These are phyloP conservation scores for Lasioglossum villosulum DNA, from an alignment of 2,888 invertebrate genomes.

Conservation along the genomic window DNA sequence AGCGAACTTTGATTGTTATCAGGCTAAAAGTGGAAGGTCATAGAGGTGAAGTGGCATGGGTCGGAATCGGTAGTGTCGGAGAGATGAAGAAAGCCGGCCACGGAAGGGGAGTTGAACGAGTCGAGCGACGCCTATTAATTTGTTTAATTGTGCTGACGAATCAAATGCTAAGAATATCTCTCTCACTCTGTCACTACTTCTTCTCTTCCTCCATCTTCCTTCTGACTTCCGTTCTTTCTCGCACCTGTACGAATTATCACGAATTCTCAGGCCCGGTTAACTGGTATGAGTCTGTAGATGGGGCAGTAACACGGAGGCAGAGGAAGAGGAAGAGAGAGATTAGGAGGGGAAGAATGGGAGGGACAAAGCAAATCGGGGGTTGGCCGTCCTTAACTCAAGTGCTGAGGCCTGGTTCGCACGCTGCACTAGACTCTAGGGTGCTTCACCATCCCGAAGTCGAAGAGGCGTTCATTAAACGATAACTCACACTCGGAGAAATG, in stretches of 20 bases:
- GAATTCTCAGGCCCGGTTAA: constrained; percentile 73
- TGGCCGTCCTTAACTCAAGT: constrained; percentile 79
- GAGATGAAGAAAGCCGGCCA: constrained; percentile 53
- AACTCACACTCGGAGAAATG: constrained; percentile 77
- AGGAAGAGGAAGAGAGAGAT: constrained; percentile 19
- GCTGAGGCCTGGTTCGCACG: constrained; percentile 74
- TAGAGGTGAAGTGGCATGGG: constrained; percentile 35
- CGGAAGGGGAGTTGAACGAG: constrained; percentile 62
- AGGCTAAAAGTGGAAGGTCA: constrained; percentile 38
- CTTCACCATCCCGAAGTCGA: constrained; percentile 73
- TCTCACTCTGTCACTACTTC: constrained; percentile 18
- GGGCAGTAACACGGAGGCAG: constrained; percentile 47
- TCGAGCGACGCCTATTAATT: constrained; percentile 78
- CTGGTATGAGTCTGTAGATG: constrained; percentile 44
- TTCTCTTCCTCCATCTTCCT: constrained; percentile 13
- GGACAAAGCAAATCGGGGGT: constrained; percentile 59
- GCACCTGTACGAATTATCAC: constrained; percentile 78
- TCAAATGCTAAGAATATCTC: constrained; percentile 76
- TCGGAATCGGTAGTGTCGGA: constrained; percentile 46
- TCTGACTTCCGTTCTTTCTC: constrained; percentile 20
- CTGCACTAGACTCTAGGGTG: constrained; percentile 78
- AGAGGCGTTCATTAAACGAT: constrained; percentile 82
- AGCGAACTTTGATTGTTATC: constrained; percentile 67
- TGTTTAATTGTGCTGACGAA: constrained; percentile 83
- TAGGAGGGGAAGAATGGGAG: constrained; percentile 35